These are phyloP conservation scores for Agapetus fuscipes DNA, from an alignment of 2,888 invertebrate genomes.

Conservation along the genomic window DNA sequence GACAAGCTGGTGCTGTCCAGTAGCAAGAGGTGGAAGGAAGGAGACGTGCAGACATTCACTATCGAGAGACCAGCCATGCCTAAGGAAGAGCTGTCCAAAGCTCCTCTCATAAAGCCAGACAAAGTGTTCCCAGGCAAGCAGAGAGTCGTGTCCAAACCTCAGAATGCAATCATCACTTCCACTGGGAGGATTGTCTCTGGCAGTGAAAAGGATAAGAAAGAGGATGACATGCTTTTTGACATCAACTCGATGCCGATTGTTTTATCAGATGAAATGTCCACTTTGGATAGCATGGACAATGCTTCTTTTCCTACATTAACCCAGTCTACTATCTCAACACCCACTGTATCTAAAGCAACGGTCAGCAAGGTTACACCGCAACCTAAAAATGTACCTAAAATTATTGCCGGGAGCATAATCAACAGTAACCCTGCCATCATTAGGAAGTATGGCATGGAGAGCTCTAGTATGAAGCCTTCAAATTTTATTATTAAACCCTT, in stretches of 20 bases:
- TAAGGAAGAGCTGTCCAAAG: conserved; percentile 28
- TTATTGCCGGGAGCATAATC: background rate
- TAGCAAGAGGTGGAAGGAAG: conserved; percentile 30
- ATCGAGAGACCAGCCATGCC: conserved; percentile 34
- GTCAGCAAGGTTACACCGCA: conserved; percentile 1
- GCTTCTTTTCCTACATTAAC: too few species aligned
- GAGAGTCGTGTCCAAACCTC: conserved; percentile 6
- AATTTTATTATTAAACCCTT: conserved; percentile 23
- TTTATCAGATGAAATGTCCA: conserved; percentile 58
- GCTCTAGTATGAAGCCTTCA: conserved; percentile 1
- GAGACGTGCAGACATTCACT: conserved; percentile 38
- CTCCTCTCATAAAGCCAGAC: conserved; percentile 25
- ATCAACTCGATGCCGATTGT: conserved; percentile 72
- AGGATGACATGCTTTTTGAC: conserved; percentile 50
- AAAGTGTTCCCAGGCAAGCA: conserved; percentile 16
- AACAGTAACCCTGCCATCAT: background rate
- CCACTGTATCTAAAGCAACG: background rate
- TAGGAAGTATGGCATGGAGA: conserved; percentile 10
- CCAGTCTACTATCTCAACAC: too few species aligned
- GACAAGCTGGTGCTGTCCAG: conserved; percentile 41
- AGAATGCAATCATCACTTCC: conserved; percentile 33
- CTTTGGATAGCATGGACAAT: conserved; percentile 57
- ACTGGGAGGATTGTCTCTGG: conserved; percentile 28
- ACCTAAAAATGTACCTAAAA: conserved; percentile 1
- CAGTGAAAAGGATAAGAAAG: conserved; percentile 8